Evolutionary conservation across 2,797 vertebrate species (phyloP), one percentile per base, ranked within the genome.

Genomic region (Neomorphus geoffroyi): DNA sequence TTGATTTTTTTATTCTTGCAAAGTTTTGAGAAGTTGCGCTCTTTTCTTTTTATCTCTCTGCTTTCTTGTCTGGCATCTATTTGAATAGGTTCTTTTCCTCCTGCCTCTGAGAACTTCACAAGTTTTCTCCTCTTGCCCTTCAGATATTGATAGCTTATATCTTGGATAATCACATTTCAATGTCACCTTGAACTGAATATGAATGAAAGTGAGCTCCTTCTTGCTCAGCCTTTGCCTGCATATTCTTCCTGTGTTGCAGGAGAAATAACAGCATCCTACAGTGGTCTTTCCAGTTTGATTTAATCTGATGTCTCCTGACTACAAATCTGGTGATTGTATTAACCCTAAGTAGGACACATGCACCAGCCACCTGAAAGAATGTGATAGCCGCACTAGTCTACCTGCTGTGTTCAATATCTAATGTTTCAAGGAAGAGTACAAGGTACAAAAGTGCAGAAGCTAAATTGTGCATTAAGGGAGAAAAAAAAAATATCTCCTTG

Each of bases 131-230:
- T 72, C 22, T 50, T 92, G 72, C 37, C 45, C 58, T 91, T 93
- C 88, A 74, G 65, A n/a, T 88, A 72, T 33, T 86, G 78, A 53
- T 75, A 61, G 58, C 26, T 85, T 91, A 2, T 61, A 64, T 70
- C 28, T 61, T 73, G 65, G 69, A 37, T 65, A 92, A 90, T 91
- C 51, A 71, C 64, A 74, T 94, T 87, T 93, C 84, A 92, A 88
- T 93, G 71, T 85, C 90, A 88, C 67, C 61, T 93, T 71, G 77
- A 82, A 92, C 21, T 58, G 82, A 86, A 72, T 60, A 65, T 73
- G 71, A 90, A 71, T 62, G 41, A 71, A 82, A 91, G 32, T 2
- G 2, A 93, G 39, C 28, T 94, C 32, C 62, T 90, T 56, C 74
- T 64, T 85, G n/a, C 39, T 95, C 74, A 72, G 45, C 37, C n/a